Conservation (phyloP, 2,113 vertebrate genomes). For the Grammomys dolichurus region DNA sequence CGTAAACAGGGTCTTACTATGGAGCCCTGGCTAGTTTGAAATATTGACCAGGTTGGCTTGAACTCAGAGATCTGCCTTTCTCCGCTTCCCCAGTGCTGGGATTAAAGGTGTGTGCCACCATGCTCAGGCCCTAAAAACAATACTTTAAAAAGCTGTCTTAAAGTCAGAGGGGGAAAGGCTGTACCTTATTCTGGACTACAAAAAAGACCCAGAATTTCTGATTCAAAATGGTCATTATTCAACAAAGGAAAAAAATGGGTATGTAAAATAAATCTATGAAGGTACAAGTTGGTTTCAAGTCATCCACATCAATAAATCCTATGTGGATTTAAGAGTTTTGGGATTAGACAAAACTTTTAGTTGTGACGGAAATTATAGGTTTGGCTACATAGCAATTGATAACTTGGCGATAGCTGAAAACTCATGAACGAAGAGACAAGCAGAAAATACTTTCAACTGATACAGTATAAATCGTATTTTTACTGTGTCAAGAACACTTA, state of each 20-base stretch:
- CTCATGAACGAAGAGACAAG: constrained; percentile 51
- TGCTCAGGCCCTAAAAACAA: background rate
- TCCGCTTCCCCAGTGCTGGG: background rate
- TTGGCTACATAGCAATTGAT: constrained; percentile 36
- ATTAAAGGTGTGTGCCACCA: background rate
- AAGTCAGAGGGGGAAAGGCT: background rate
- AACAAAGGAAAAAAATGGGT: constrained; percentile 32
- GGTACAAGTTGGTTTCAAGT: background rate
- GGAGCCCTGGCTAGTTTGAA: background rate
- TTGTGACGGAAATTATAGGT: background rate
- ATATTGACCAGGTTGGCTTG: background rate
- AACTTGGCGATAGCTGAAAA: background rate
- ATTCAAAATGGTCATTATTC: background rate
- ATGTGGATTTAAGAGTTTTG: constrained; percentile 25
- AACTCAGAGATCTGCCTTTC: background rate
- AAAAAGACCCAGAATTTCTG: constrained; percentile 57
- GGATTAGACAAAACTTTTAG: constrained; percentile 6
- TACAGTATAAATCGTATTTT: constrained; percentile 55
- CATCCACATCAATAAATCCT: background rate
- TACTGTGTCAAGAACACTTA: constrained; percentile 33
- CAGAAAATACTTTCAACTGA: constrained; percentile 54
- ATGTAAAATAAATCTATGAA: constrained; percentile 52
- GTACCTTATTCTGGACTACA: background rate
- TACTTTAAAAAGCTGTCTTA: constrained; percentile 18
- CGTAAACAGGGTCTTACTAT: background rate